These are phyloP conservation scores for Clusia tigrina DNA, from an alignment of 2,888 invertebrate species.

Conservation along the genomic window DNA sequence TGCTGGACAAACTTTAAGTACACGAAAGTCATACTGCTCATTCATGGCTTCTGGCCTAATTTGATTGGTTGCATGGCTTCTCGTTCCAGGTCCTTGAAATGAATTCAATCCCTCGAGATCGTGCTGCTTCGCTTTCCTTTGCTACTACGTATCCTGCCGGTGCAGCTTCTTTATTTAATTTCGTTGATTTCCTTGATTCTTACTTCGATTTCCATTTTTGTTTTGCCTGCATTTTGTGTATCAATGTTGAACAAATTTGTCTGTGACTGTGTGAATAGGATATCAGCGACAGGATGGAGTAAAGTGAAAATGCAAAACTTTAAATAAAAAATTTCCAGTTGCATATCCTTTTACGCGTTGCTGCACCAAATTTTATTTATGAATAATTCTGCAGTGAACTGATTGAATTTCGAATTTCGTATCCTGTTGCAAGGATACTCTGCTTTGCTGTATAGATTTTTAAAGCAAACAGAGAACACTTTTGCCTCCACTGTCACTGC, in stretches of 20 bases:
- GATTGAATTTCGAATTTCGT: constrained; percentile 4
- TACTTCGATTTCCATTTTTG: background rate
- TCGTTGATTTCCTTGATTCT: constrained; percentile 1
- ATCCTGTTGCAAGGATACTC: background rate
- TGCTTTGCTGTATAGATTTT: background rate
- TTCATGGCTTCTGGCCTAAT: background rate
- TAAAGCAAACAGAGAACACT: background rate
- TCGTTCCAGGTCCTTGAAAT: background rate
- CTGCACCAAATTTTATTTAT: constrained; percentile 4
- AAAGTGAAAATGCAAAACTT: background rate
- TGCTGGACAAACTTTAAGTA: no score
- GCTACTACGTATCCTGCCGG: background rate
- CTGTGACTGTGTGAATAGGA: background rate
- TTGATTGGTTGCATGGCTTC: background rate
- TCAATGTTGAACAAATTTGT: background rate
- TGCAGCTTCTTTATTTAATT: background rate
- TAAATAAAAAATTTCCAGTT: background rate
- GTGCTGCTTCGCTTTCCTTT: no score
- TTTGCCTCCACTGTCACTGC: background rate
- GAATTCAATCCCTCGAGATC: no score
- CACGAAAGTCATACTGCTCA: background rate
- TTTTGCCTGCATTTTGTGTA: background rate
- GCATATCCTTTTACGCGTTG: background rate
- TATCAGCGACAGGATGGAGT: background rate
- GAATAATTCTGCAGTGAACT: constrained; percentile 1